These are phyloP conservation scores for Caenorhabditis macrosperma DNA, from an alignment of 2,888 invertebrate species.

Conservation along the genomic window DNA sequence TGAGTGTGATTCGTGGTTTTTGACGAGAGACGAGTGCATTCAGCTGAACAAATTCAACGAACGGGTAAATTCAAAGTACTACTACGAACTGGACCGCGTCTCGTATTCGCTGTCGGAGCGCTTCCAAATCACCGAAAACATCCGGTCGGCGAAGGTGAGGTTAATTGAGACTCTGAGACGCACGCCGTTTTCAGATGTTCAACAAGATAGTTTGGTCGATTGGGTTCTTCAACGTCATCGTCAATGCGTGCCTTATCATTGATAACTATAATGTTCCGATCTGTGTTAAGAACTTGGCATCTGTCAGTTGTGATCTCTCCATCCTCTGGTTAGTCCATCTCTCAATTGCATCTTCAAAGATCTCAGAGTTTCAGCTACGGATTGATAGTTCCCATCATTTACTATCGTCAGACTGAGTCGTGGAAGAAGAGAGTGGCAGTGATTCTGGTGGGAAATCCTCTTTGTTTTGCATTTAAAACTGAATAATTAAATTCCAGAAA, in stretches of 20 bases:
- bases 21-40: too few relatives aligned
- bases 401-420: constrained; percentile 30
- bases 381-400: constrained; percentile 35
- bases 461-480: too few relatives aligned
- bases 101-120: constrained; percentile 38
- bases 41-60: constrained; percentile 40
- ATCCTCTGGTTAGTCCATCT: constrained; percentile 26
- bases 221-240: constrained; percentile 46
- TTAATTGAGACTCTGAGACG: not conserved
- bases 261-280: constrained; percentile 49
- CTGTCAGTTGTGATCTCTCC: constrained; percentile 40
- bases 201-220: constrained; percentile 48
- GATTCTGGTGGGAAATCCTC: constrained; percentile 32
- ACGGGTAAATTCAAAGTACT: constrained; percentile 44
- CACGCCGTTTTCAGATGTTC: constrained; percentile 27
- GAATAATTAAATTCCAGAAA: constrained; percentile 42
- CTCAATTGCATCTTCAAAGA: not conserved
- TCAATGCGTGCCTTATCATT: constrained; percentile 42
- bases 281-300: constrained; percentile 16
- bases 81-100: constrained; percentile 7
- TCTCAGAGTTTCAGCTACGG: constrained; percentile 46
- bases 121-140: constrained; percentile 47
- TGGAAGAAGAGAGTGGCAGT: constrained; percentile 39
- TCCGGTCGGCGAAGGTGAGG: constrained; percentile 25
- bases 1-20: not conserved